These are phyloP conservation scores for Teleiodes luculella DNA, from an alignment of 2,888 invertebrate genomes.

Conservation along the genomic window DNA sequence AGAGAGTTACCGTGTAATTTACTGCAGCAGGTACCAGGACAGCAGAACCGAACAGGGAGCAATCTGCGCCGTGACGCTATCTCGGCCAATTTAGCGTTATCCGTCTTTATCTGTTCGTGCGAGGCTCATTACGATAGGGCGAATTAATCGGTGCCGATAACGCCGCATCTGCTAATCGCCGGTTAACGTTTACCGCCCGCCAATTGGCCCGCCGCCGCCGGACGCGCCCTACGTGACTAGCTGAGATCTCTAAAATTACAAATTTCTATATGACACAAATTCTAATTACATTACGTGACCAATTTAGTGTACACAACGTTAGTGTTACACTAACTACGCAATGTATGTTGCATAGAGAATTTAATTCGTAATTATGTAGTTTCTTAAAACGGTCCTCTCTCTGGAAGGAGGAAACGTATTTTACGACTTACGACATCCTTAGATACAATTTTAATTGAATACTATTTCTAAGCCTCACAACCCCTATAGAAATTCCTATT, in stretches of 20 bases:
- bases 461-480: no score
- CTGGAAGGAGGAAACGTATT: no score
- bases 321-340: no score
- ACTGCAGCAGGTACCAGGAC: background rate
- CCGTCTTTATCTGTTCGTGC: constrained; percentile 4
- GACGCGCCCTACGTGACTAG: background rate
- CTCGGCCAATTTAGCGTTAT: background rate
- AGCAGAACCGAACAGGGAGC: background rate
- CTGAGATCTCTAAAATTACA: background rate
- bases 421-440: no score
- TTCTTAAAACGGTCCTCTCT: no score
- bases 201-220: background rate
- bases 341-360: no score
- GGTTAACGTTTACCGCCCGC: background rate
- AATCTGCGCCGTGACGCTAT: background rate
- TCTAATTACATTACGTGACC: no score
- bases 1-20: background rate
- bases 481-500: no score
- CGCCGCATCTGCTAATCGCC: background rate
- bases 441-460: no score
- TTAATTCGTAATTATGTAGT: no score
- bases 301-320: no score
- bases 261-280: no score
- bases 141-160: constrained; percentile 9
- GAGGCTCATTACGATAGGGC: constrained; percentile 14